Percentiles rank a stretch among this genome's conserved stretches.
phyloP scores from a whole-genome alignment of 2,113 vertebrate genomes.

The Bostrychus sinensis region DNA sequence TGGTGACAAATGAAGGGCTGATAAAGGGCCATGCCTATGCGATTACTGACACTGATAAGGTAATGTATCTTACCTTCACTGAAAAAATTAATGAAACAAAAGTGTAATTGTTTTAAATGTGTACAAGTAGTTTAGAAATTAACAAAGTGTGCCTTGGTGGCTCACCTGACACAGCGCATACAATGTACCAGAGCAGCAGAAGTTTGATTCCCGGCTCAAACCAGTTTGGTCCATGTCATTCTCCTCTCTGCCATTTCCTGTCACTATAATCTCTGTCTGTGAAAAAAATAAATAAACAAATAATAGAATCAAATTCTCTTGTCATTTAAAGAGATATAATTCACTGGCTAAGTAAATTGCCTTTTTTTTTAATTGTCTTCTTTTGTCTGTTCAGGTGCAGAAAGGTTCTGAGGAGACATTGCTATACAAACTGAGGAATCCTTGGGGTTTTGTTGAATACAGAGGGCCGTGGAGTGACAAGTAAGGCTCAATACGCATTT shows the following conservation, averaged over 20 bases:
- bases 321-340: too few relatives aligned
- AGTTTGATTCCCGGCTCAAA: too few relatives aligned
- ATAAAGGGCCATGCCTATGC: conserved; percentile 83
- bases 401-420: conserved; percentile 56
- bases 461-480: conserved; percentile 83
- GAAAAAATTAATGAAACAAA: background rate
- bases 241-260: too few relatives aligned
- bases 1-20: conserved; percentile 74
- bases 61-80: conserved; percentile 9
- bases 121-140: background rate
- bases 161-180: too few relatives aligned
- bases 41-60: conserved; percentile 77
- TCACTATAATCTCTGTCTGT: too few relatives aligned
- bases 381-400: conserved; percentile 64
- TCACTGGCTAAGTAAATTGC: background rate
- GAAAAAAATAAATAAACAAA: too few relatives aligned
- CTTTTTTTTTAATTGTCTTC: background rate
- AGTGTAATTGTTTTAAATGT: background rate
- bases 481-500: conserved; percentile 56
- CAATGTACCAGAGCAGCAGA: too few relatives aligned
- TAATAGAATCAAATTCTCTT: too few relatives aligned
- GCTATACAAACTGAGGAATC: conserved; percentile 80
- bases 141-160: background rate
- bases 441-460: conserved; percentile 85
- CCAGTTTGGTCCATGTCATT: too few relatives aligned